Evolutionary conservation across 1,140 invertebrate species (phyloP).

Genomic region (Lepeophtheirus salmonis): DNA sequence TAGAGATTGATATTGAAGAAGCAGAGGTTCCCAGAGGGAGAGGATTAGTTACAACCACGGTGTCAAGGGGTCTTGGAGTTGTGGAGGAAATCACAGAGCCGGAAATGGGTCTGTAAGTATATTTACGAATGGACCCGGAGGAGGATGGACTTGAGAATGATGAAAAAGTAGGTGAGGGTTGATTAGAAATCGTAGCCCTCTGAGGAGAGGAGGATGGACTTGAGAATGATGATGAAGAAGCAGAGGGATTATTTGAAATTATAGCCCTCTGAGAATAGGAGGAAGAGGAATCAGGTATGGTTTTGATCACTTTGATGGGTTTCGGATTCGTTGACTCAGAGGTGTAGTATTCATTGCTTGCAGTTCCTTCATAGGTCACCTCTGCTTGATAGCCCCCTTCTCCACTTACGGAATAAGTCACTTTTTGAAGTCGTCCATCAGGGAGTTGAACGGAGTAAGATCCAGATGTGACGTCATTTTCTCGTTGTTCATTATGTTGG

Average conservation of each 20-base stretch:
- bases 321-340: not conserved
- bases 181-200: too few relatives aligned
- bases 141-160: too few relatives aligned
- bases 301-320: too few relatives aligned
- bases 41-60: not conserved
- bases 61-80: not conserved
- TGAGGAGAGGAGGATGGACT: too few relatives aligned
- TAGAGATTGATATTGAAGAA: not conserved
- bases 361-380: constrained; percentile 21
- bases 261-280: too few relatives aligned
- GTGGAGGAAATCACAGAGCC: not conserved
- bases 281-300: not conserved
- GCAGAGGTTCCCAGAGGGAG: not conserved
- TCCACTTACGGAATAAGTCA: constrained; percentile 22
- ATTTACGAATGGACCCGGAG: not conserved
- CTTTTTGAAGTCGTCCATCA: constrained; percentile 21
- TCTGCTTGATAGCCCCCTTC: constrained; percentile 22
- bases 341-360: not conserved
- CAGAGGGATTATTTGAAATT: too few relatives aligned
- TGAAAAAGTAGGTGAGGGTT: too few relatives aligned
- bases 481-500: constrained; percentile 55
- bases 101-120: not conserved
- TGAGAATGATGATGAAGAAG: too few relatives aligned
- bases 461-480: constrained; percentile 47
- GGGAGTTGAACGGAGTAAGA: constrained; percentile 27